Percentiles rank a stretch among this genome's conserved stretches.
These are phyloP conservation scores for Dasypolia templi DNA, from an alignment of 2,888 invertebrate genomes.

Conservation along the genomic window DNA sequence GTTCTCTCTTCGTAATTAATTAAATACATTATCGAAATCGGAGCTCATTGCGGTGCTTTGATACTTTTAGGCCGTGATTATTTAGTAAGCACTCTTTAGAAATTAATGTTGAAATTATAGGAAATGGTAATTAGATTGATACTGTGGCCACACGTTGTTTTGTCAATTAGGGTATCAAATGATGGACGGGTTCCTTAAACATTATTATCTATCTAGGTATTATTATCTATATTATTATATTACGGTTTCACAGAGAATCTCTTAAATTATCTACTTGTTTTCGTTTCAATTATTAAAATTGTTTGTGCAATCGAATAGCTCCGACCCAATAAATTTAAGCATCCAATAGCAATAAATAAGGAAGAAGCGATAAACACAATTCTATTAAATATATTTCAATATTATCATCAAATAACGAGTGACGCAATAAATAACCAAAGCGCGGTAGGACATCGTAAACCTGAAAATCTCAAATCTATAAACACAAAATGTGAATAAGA, in stretches of 20 bases:
- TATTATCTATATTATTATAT: conserved; percentile 30
- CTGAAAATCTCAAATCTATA: conserved; percentile 38
- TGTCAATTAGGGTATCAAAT: conserved; percentile 47
- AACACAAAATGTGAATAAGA: conserved; percentile 35
- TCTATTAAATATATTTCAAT: conserved; percentile 26
- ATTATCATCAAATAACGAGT: conserved; percentile 30
- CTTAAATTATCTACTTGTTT: conserved; percentile 18
- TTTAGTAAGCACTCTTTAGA: conserved; percentile 50
- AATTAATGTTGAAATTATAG: conserved; percentile 57
- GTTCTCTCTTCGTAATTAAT: conserved; percentile 77
- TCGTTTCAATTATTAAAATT: conserved; percentile 19
- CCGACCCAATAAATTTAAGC: background rate
- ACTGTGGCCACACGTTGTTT: conserved; percentile 45
- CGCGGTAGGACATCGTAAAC: conserved; percentile 35
- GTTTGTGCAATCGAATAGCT: conserved; percentile 21
- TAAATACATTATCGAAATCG: conserved; percentile 76
- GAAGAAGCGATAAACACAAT: conserved; percentile 30
- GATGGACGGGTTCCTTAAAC: conserved; percentile 61
- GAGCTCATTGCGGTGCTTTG: conserved; percentile 69
- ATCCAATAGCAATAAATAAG: conserved; percentile 26
- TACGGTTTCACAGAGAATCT: conserved; percentile 4
- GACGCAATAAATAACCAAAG: conserved; percentile 26
- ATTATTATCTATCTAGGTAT: conserved; percentile 49
- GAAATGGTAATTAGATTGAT: conserved; percentile 60
- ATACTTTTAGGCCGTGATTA: conserved; percentile 64